Conservation (phyloP, 2,113 vertebrate genomes). For the Pimephales promelas region DNA sequence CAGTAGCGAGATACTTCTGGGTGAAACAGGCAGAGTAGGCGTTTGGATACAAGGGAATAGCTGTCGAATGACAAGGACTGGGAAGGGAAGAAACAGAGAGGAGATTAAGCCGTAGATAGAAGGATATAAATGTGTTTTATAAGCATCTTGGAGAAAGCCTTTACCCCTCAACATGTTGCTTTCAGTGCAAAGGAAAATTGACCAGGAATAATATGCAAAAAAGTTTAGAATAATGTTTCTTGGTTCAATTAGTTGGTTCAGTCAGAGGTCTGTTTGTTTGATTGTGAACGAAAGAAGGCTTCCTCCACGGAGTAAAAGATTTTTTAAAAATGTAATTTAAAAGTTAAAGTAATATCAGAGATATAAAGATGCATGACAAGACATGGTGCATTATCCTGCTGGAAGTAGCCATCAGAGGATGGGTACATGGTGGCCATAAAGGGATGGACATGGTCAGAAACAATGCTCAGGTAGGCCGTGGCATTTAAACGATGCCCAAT, state of each 20-base stretch:
- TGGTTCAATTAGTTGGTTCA: background rate
- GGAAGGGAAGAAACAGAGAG: conserved; percentile 1
- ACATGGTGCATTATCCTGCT: no score
- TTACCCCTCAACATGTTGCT: background rate
- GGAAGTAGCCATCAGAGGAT: no score
- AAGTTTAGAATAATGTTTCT: background rate
- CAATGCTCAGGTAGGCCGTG: no score
- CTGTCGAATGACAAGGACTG: conserved; percentile 26
- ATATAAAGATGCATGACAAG: no score
- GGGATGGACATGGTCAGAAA: no score
- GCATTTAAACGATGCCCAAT: no score
- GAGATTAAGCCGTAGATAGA: background rate
- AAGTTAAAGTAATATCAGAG: no score
- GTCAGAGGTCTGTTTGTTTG: no score
- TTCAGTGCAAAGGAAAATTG: background rate
- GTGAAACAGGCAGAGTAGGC: background rate
- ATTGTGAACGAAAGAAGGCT: no score
- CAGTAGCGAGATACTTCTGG: conserved; percentile 9
- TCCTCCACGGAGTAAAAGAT: no score
- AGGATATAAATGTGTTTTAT: conserved; percentile 4
- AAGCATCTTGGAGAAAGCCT: conserved; percentile 1
- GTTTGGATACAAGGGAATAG: conserved; percentile 23
- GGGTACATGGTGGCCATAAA: no score
- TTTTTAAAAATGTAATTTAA: no score
- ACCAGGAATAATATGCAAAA: background rate